A percentile compares a stretch with the other conserved stretches of the same genome.
phyloP scores from a whole-genome alignment of 2,888 invertebrate species.

The Liopterus haemorrhoidalis region DNA sequence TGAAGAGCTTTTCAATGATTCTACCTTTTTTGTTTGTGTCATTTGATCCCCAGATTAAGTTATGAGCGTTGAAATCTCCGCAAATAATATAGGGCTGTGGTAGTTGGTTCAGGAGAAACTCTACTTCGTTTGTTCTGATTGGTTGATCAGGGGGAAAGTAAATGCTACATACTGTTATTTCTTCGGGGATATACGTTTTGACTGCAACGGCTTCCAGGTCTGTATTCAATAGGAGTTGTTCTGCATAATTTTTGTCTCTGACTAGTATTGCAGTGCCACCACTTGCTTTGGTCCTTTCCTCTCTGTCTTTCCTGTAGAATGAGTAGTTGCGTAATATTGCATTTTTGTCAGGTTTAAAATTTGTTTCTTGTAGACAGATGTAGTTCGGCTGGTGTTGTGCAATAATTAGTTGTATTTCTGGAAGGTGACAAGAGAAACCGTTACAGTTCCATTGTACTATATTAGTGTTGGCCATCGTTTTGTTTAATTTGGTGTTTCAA shows the following conservation, averaged over 20 bases:
- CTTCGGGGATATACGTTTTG: slow-evolving; percentile 1
- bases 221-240: slow-evolving; percentile 7
- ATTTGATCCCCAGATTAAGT: too few species aligned
- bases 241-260: slow-evolving; percentile 10
- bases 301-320: slow-evolving; percentile 14
- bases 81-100: too few species aligned
- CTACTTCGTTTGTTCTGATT: too few species aligned
- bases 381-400: slow-evolving; percentile 8
- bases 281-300: slow-evolving; percentile 11
- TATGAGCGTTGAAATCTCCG: too few species aligned
- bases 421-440: slow-evolving; percentile 18
- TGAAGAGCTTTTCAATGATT: too few species aligned
- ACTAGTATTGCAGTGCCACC: slow-evolving; percentile 23
- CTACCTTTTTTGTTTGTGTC: too few species aligned
- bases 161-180: slow-evolving; percentile 18
- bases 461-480: slow-evolving; percentile 4
- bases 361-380: slow-evolving; percentile 29
- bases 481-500: too few species aligned
- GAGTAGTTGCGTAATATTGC: slow-evolving; percentile 16
- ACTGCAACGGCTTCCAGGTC: slow-evolving; percentile 18
- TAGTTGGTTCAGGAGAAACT: too few species aligned
- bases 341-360: slow-evolving; percentile 19
- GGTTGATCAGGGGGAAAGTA: too few species aligned
- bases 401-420: slow-evolving; percentile 24
- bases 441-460: slow-evolving; percentile 30